Base-by-base conservation (phyloP, 2,888 invertebrate species). In the Macrophya annulata region DNA sequence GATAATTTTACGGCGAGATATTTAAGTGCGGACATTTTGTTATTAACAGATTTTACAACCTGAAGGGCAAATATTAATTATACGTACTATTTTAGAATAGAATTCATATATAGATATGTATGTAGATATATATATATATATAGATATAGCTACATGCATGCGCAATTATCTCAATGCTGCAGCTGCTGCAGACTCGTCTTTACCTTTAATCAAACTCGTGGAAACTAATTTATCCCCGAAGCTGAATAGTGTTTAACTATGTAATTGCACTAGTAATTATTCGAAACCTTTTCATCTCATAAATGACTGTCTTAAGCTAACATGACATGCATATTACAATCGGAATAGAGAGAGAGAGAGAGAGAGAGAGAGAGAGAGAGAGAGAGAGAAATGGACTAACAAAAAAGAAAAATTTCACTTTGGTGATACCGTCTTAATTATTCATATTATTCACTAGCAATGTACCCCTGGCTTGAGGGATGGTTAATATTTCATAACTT, bases 391-490 rank as follows among this genome's bases (percentile, higher is more conserved):
- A n/a, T n/a, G n/a, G n/a, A n/a, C n/a, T n/a, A n/a, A n/a, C 10
- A 21, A 45, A 74, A 74, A 74, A 43, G 21, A 15, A 21, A 21
- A 21, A n/a, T 21, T 43, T 74, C 40, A 17, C 40, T 71, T 37
- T 40, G 25, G 71, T 71, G 71, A 71, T 71, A 40, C 12, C 45
- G n/a, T 45, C 12, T 45, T 74, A 25, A 74, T 74, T 45, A 74
- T 74, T 74, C 72, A 74, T 74, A 45, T 74, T 74, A 74, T 74
- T 74, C 72, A 45, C 72, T 74, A 45, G 43, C 43, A 25, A 74
- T 45, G 72, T 74, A 45, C 72, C 72, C 37, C 15, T 51, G n/a
- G 72, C 72, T 45, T 74, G 72, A 74, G 72, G 45, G 72, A 74
- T 21, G 45, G 72, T 74, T 45, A 12, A 74, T 74, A 45, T 74